Evolutionary conservation across 2,888 invertebrate genomes (phyloP).

Genomic region (Creontiades dilutus): DNA sequence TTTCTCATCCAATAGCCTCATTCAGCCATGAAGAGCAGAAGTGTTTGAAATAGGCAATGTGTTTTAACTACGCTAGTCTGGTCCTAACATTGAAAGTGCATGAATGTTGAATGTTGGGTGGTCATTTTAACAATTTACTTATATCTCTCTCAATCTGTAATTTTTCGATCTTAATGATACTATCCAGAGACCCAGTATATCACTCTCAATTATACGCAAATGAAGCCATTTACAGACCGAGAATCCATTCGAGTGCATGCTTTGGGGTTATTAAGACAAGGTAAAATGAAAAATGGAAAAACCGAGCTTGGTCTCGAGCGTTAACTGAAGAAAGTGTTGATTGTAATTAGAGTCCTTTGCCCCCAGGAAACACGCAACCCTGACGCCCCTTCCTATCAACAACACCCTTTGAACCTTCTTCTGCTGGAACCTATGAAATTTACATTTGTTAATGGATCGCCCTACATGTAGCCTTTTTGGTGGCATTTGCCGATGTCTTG

Average conservation of each 20-base stretch:
- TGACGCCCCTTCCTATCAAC: slow-evolving; percentile 27
- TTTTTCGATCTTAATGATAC: too few species aligned
- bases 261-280: slow-evolving; percentile 14
- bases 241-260: neutral
- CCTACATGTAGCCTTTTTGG: slow-evolving; percentile 58
- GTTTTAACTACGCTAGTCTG: too few species aligned
- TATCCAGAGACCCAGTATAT: too few species aligned
- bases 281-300: neutral
- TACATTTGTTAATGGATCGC: slow-evolving; percentile 64
- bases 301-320: slow-evolving; percentile 24
- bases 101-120: too few species aligned
- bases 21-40: too few species aligned
- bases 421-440: slow-evolving; percentile 49
- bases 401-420: slow-evolving; percentile 48
- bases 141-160: too few species aligned
- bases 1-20: too few species aligned
- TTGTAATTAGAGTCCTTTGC: slow-evolving; percentile 60
- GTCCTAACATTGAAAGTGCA: too few species aligned
- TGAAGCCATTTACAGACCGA: neutral
- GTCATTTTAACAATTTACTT: too few species aligned
- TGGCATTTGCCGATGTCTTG: slow-evolving; percentile 18
- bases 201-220: neutral
- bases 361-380: slow-evolving; percentile 51
- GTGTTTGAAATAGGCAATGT: too few species aligned
- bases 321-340: slow-evolving; percentile 64